These are phyloP conservation scores for Taenaris catops DNA, from an alignment of 2,888 invertebrate species.

Conservation along the genomic window DNA sequence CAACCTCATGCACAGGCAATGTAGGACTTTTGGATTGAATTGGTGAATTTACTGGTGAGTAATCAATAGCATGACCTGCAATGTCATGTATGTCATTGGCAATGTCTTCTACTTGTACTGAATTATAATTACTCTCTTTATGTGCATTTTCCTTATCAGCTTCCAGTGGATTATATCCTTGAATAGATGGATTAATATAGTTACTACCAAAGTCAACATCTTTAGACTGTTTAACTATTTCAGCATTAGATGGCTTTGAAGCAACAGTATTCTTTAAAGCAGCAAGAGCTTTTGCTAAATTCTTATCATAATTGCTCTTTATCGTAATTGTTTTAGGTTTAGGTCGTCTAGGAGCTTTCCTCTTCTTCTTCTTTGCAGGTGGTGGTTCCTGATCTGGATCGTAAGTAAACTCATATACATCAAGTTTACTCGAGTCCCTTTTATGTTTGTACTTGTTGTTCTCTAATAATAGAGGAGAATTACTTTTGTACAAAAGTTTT, in stretches of 20 bases:
- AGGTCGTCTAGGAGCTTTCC: conserved; percentile 38
- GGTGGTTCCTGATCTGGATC: conserved; percentile 66
- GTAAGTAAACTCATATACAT: conserved; percentile 71
- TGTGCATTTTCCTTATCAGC: neutral
- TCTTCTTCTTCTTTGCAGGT: conserved; percentile 56
- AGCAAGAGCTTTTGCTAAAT: conserved; percentile 52
- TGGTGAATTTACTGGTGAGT: conserved; percentile 60
- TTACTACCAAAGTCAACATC: neutral
- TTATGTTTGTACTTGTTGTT: conserved; percentile 34
- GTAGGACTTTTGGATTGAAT: conserved; percentile 25
- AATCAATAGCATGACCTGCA: conserved; percentile 42
- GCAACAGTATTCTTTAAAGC: conserved; percentile 43
- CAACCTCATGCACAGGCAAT: conserved; percentile 13
- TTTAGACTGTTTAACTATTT: conserved; percentile 1
- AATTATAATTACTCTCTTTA: conserved; percentile 35
- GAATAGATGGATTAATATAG: neutral
- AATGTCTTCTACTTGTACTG: conserved; percentile 58
- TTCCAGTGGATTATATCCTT: neutral
- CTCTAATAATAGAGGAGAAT: conserved; percentile 48
- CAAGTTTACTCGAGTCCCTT: conserved; percentile 39
- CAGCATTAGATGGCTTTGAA: conserved; percentile 27
- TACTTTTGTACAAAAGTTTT: conserved; percentile 32
- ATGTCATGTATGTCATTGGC: conserved; percentile 51
- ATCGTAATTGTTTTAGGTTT: conserved; percentile 43
- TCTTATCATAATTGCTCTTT: conserved; percentile 56